Base-by-base conservation (phyloP, 2,113 vertebrate species). In the Morone chrysops region DNA sequence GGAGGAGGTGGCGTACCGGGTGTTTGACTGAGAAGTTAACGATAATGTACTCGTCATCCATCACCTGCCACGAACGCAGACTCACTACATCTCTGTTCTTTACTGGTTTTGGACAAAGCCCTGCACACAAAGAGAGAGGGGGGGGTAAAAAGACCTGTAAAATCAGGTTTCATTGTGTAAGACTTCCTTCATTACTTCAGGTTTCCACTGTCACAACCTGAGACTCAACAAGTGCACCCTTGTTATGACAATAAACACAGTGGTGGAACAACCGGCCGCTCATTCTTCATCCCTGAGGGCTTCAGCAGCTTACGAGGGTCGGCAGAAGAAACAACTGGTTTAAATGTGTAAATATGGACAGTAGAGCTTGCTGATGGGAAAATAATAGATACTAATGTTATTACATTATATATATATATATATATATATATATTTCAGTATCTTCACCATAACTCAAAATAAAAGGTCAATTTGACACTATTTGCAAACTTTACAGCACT, bases 11-110 rank as follows among this genome's bases (percentile, higher is more conserved):
- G 47, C 92, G 10, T 93, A 96, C 96, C 66, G 86, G 93, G 78
- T 96, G 95, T 90, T 96, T 96, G 78, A 97, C 91, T 0, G 96
- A 97, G 95, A 94, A 96, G 90, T 96, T 96, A 47, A 95, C 40
- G 47, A 96, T 94, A 3, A 94, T 41, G 56, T 93, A 95, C 66
- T 93, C 95, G 0, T 95, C 94, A 12, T 94, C 94, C 36, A 31
- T 90, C 4, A 94, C 80, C 60, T 80, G 90, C 96, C 96, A 96
- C 0, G 96, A 95, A 8, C 95, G 92, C 77, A 96, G 78, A 0
- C 93, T 96, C 51, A 95, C 92, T 1, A 94, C 92, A 59, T 95
- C 94, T 59, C 95, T 84, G 92, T 95, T 96, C 78, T 91, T 95
- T 56, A 94, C 90, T 2, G 95, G 94, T 14, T 88, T 94, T 4